phyloP scores from a whole-genome alignment of 2,113 vertebrate species.

The Formicarius rufipectus region DNA sequence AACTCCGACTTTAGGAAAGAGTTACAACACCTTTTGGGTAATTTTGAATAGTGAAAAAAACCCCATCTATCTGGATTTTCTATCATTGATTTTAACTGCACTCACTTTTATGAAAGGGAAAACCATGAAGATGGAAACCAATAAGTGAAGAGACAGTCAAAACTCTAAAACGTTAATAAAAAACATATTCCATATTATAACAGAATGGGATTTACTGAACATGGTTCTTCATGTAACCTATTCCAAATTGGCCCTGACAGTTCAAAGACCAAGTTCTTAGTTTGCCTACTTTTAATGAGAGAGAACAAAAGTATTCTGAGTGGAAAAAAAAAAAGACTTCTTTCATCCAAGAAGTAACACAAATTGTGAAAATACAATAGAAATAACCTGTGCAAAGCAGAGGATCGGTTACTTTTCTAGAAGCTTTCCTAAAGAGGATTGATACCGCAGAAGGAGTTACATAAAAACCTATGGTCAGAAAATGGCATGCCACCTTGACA shows the following conservation, averaged over 20 bases:
- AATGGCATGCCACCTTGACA: neutral
- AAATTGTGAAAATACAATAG: neutral
- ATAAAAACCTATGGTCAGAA: neutral
- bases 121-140: neutral
- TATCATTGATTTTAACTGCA: neutral
- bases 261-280: neutral
- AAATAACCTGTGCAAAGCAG: neutral
- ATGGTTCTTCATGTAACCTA: no score
- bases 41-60: neutral
- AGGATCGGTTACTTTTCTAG: neutral
- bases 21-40: neutral
- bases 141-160: neutral
- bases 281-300: neutral
- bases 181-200: neutral
- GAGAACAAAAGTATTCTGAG: neutral
- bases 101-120: neutral
- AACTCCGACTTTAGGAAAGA: neutral
- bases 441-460: neutral
- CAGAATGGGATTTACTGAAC: neutral
- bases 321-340: neutral
- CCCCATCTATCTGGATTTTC: neutral
- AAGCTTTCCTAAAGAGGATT: neutral
- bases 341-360: neutral
- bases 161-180: neutral
- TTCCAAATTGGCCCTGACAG: neutral